Evolutionary conservation across 2,888 invertebrate species (phyloP), one percentile per base, ranked within the genome.

Genomic region (Caenorhabditis sp.): DNA sequence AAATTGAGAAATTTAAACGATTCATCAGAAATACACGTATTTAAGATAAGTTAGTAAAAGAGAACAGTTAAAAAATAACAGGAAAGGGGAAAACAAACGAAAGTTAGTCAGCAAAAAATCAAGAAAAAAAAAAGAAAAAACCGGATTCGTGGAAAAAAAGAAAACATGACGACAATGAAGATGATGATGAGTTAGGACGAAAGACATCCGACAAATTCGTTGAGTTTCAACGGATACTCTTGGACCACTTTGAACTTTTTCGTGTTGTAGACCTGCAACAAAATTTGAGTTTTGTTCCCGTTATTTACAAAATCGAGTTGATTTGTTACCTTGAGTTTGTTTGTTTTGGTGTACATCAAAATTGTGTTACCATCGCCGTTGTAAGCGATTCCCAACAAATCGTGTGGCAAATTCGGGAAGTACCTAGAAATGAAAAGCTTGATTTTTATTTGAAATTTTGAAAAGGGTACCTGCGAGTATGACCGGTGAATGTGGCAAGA

Each of bases 321-420:
- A 23, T 24, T 27, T 23, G 36, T 10, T 12, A 86, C 85, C 78
- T 82, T 79, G 6, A 86, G 62, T n/a, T 78, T 77, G 54, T 81
- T 81, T 36, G 76, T 75, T 26, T 81, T 77, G 21, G 81, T 81
- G 74, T 81, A 86, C 71, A 84, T 79, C 50, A 84, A 68, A 26
- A 86, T 75, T 23, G 81, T 78, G 19, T 78, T 75, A 31, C 72
- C 69, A 14, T 74, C 72, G 36, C 79, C 78, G 50, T 80, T 77
- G 69, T 85, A 80, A 14, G 81, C 75, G 55, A 86, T 74, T 17
- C 86, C 86, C 36, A 86, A 66, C 61, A 82, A 64, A 74, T 84
- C 84, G 21, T 73, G 73, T 43, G 84, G 85, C 50, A 86, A 62
- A 61, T 81, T 83, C 12, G 80, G 80, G 70, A 80, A 80, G 66